These are phyloP conservation scores for Halichoeres trimaculatus DNA, from an alignment of 2,113 vertebrate species.

Conservation along the genomic window DNA sequence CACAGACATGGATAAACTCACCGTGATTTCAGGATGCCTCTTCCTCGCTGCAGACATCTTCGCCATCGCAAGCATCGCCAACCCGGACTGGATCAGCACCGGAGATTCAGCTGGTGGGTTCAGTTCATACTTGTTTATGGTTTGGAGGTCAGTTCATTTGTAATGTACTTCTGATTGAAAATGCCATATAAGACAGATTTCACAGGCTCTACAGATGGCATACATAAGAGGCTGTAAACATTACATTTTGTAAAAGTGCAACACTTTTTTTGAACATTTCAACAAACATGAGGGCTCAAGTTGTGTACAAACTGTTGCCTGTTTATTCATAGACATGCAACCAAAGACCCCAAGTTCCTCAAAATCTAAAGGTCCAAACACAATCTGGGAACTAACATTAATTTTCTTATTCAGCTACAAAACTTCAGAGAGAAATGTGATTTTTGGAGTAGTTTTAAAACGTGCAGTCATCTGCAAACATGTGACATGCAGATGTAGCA, in stretches of 20 bases:
- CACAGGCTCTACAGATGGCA: background rate
- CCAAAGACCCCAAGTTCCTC: background rate
- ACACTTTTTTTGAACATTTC: too few relatives aligned
- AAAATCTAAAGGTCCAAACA: too few relatives aligned
- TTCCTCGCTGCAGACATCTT: conserved; percentile 96
- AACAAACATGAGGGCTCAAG: too few relatives aligned
- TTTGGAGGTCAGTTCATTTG: background rate
- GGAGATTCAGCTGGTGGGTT: conserved; percentile 90
- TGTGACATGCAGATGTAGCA: too few relatives aligned
- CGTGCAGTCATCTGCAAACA: background rate
- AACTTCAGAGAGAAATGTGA: too few relatives aligned
- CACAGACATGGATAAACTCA: conserved; percentile 93
- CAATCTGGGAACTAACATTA: too few relatives aligned
- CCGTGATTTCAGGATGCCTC: conserved; percentile 96
- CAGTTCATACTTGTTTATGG: background rate
- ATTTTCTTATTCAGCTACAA: too few relatives aligned
- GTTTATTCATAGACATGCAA: background rate
- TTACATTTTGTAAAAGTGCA: too few relatives aligned
- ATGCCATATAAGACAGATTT: background rate
- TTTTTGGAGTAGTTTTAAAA: background rate
- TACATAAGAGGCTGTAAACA: background rate
- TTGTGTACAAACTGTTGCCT: too few relatives aligned
- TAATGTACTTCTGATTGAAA: background rate
- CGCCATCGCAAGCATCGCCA: conserved; percentile 95
- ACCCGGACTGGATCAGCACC: conserved; percentile 97